Conservation (phyloP, 1,140 invertebrate genomes). For the Chelonus insularis region DNA sequence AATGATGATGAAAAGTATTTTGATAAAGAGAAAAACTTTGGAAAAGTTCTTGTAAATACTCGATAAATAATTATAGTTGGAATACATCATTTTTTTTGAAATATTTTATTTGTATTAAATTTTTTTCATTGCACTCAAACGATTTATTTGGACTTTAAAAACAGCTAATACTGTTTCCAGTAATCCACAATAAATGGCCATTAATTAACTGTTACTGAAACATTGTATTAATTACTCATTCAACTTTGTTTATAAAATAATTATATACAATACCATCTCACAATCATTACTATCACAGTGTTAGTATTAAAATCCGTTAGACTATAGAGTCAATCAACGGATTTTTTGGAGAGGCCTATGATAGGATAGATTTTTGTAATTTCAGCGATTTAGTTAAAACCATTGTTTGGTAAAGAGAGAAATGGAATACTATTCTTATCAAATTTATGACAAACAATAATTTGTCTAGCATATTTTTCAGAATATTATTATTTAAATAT, state of each 20-base stretch:
- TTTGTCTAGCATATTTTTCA: not conserved
- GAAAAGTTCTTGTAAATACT: too few relatives aligned
- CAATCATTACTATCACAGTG: slow-evolving; percentile 46
- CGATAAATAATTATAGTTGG: too few relatives aligned
- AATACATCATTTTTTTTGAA: too few relatives aligned
- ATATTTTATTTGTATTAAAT: too few relatives aligned
- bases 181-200: not conserved
- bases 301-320: slow-evolving; percentile 34
- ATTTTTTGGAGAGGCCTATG: not conserved
- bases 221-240: not conserved
- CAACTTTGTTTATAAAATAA: not conserved
- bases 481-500: not conserved
- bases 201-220: not conserved
- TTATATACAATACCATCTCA: slow-evolving; percentile 16
- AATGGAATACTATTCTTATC: not conserved
- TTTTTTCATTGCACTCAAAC: too few relatives aligned
- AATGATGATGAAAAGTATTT: too few relatives aligned
- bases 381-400: not conserved
- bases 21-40: too few relatives aligned
- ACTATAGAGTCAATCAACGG: not conserved
- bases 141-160: too few relatives aligned
- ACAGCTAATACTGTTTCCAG: too few relatives aligned
- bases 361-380: not conserved
- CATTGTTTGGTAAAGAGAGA: not conserved
- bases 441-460: not conserved